These are phyloP conservation scores for Xestia c-nigrum DNA, from an alignment of 2,888 invertebrate genomes.

Conservation along the genomic window DNA sequence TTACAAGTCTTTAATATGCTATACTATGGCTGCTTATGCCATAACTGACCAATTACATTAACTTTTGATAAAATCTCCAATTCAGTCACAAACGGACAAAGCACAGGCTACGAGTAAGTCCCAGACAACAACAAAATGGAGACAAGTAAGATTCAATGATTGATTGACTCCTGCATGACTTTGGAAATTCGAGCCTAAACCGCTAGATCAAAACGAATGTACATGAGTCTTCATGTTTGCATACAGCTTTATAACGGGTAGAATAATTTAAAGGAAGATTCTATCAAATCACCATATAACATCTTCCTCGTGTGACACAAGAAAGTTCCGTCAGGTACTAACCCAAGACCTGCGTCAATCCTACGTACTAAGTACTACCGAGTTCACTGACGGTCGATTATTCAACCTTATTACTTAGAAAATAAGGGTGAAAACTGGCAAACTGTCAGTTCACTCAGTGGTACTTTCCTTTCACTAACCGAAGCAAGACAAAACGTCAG, in stretches of 20 bases:
- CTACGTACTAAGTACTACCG: not conserved
- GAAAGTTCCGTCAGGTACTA: not conserved
- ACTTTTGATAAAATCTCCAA: not conserved
- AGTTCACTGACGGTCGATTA: not conserved
- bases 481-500: not conserved
- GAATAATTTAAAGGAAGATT: not conserved
- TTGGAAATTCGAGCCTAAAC: not conserved
- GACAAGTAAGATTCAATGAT: not conserved
- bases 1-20: not conserved
- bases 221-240: not conserved
- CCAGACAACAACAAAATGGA: not conserved
- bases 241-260: not conserved
- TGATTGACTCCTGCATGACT: no score
- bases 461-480: not conserved
- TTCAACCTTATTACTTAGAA: not conserved
- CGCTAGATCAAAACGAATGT: not conserved
- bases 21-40: no score
- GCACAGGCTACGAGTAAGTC: no score
- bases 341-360: not conserved
- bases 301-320: constrained; percentile 7
- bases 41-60: not conserved
- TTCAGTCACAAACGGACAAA: not conserved
- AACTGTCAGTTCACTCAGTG: not conserved
- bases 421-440: not conserved
- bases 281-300: not conserved